A percentile compares a stretch with the other conserved stretches of the same genome.
These are phyloP conservation scores for Hapalemur alaotrensis DNA, from an alignment of 2,797 vertebrate species.

Conservation along the genomic window DNA sequence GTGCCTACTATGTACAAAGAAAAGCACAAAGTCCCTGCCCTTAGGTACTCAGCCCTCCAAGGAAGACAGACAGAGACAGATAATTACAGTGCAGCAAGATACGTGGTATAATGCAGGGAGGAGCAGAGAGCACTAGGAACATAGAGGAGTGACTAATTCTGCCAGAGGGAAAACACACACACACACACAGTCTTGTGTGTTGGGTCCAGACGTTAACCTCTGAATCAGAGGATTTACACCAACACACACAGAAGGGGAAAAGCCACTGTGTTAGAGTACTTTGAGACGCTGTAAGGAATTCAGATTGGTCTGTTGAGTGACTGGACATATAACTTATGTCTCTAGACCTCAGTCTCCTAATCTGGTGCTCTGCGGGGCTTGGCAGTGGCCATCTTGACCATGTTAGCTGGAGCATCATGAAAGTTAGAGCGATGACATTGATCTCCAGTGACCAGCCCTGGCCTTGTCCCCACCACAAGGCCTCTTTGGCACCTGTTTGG, in stretches of 20 bases:
- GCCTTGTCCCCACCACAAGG: not conserved
- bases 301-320: not conserved
- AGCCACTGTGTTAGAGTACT: not conserved
- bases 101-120: not conserved
- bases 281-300: not conserved
- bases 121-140: not conserved
- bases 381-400: not conserved
- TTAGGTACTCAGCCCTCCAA: slow-evolving; percentile 26
- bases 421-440: not conserved
- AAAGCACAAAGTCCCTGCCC: not conserved
- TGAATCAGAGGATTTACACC: slow-evolving; percentile 2
- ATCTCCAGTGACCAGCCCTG: not conserved
- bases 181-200: not conserved
- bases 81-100: not conserved
- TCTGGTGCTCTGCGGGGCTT: not conserved
- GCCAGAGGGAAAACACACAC: not conserved
- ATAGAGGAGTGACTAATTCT: not conserved
- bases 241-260: not conserved
- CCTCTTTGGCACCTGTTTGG: slow-evolving; percentile 9
- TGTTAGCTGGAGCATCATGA: not conserved
- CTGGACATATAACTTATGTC: not conserved
- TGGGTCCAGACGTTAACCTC: not conserved
- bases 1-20: not conserved
- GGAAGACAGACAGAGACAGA: slow-evolving; percentile 30
- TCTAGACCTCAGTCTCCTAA: slow-evolving; percentile 17